Evolutionary conservation across 2,113 vertebrate genomes (phyloP).

Genomic region (Apodemus speciosus): DNA sequence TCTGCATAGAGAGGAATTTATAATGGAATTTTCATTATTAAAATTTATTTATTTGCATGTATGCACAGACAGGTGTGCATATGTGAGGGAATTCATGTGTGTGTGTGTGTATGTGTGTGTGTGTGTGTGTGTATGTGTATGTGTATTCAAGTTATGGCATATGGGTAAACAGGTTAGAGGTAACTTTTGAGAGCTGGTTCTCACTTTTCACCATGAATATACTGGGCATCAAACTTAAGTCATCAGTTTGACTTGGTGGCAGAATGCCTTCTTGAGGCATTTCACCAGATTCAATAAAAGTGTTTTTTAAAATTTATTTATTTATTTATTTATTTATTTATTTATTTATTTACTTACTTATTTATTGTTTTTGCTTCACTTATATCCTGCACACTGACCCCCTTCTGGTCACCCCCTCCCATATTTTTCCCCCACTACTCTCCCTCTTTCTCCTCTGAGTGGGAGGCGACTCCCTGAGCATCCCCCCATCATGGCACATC

Average conservation of each 20-base stretch:
- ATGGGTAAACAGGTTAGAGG: background rate
- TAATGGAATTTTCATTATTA: background rate
- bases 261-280: background rate
- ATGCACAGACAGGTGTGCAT: background rate
- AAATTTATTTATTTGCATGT: background rate
- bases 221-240: background rate
- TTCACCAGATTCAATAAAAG: background rate
- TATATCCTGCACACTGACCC: too few relatives aligned
- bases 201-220: background rate
- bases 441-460: too few relatives aligned
- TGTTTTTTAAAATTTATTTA: background rate
- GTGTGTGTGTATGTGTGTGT: background rate
- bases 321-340: too few relatives aligned
- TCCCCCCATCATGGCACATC: too few relatives aligned
- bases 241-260: background rate
- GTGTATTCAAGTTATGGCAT: background rate
- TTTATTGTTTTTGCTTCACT: too few relatives aligned
- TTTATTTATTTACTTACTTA: too few relatives aligned
- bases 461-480: too few relatives aligned
- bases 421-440: too few relatives aligned
- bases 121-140: background rate
- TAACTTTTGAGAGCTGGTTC: background rate
- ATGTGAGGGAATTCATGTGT: background rate
- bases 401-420: too few relatives aligned
- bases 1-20: background rate